Percentiles rank a stretch among this genome's conserved stretches.
phyloP scores from a whole-genome alignment of 64 coral and sea anemone species.

The Acropora yongei region DNA sequence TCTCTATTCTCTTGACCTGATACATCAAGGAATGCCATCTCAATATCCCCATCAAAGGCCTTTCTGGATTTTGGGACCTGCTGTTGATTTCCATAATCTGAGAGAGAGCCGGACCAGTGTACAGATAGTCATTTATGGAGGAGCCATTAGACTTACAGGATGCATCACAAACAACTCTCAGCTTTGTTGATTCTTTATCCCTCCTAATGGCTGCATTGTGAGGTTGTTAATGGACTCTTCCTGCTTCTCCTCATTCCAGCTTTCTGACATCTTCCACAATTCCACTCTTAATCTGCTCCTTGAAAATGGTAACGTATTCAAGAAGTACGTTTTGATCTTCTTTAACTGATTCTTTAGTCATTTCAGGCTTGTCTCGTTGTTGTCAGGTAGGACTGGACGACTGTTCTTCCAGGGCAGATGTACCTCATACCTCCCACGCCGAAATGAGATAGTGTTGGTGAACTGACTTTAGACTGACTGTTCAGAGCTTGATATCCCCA shows the following conservation, averaged over 20 bases:
- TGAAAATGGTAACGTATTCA: constrained; percentile 67
- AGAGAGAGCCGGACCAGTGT: constrained; percentile 50
- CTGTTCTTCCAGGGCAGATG: constrained; percentile 55
- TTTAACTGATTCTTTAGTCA: constrained; percentile 17
- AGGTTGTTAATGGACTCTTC: constrained; percentile 72
- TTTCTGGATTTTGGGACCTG: constrained; percentile 32
- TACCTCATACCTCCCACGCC: constrained; percentile 53
- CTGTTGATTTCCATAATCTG: constrained; percentile 55
- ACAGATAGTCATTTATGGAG: constrained; percentile 67
- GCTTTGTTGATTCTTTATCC: constrained; percentile 31
- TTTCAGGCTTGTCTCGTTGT: constrained; percentile 40
- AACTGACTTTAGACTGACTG: constrained; percentile 50
- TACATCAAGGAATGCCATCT: constrained; percentile 64
- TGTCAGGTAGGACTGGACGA: constrained; percentile 47
- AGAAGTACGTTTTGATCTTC: constrained; percentile 26
- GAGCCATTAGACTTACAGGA: constrained; percentile 32
- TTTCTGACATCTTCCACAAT: constrained; percentile 62
- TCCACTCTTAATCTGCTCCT: constrained; percentile 41
- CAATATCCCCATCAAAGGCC: constrained; percentile 50
- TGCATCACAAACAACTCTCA: too few species aligned
- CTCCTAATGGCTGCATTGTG: constrained; percentile 63
- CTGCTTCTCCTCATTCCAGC: background rate
- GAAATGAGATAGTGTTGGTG: constrained; percentile 28
- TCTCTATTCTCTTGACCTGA: constrained; percentile 14
- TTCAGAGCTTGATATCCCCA: constrained; percentile 41